Base-by-base conservation (phyloP, 2,113 vertebrate genomes). In the Xyrauchen texanus region DNA sequence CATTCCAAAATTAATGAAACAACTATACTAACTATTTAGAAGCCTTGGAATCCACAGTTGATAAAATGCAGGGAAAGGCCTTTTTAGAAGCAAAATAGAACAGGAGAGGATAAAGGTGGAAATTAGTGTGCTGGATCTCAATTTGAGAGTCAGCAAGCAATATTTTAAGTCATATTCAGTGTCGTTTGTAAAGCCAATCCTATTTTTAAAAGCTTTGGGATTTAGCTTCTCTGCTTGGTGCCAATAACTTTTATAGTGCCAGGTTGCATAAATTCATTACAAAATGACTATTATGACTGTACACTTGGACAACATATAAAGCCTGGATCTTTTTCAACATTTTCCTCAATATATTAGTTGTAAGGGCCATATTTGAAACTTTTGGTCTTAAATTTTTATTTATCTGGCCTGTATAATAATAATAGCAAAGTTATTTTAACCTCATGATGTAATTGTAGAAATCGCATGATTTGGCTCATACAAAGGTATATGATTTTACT, bases 101-200 rank as follows among this genome's bases (percentile, higher is more conserved):
- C 7, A 51, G 47, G 15, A 58, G 55, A 72, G 42, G n/a, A 60
- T 72, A 58, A 10, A 58, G n/a, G n/a, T n/a, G 55, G 15, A 13
- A 15, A 58, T n/a, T 58, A 58, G 13, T 58, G 55, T 55, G 45
- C n/a, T 72, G 42, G 58, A 57, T n/a, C n/a, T n/a, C n/a, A n/a
- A n/a, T n/a, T n/a, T n/a, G n/a, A 1, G 47, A 72, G 44, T 72
- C 3, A 2, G 69, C 69, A 60, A 72, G n/a, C 58, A n/a, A 46
- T 60, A 72, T 72, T 60, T 72, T 72, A 72, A 72, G 55, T 45
- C n/a, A n/a, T n/a, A n/a, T n/a, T n/a, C n/a, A n/a, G n/a, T n/a
- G n/a, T 72, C 55, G 45, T 72, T 16, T 60, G n/a, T n/a, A n/a
- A n/a, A n/a, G 55, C 9, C n/a, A 11, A 6, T 46, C 55, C 55